phyloP scores from a whole-genome alignment of 2,113 vertebrate genomes.

The Grus americana region DNA sequence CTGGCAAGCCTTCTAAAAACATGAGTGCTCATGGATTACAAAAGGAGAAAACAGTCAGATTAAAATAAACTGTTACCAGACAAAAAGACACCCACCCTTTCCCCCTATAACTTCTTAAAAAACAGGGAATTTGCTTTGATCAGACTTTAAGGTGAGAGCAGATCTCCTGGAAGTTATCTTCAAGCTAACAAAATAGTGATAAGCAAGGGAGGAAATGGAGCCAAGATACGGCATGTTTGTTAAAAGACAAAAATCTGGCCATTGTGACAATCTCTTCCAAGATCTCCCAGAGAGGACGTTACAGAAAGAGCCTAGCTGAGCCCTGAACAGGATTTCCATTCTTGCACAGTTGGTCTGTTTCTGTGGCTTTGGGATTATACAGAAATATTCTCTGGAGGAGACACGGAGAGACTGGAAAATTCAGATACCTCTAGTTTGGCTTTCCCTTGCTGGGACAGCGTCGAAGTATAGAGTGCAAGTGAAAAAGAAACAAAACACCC shows the following conservation, averaged over 20 bases:
- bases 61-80: constrained; percentile 76
- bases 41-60: constrained; percentile 65
- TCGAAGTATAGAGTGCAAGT: not conserved
- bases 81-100: constrained; percentile 53
- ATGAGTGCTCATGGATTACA: constrained; percentile 59
- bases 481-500: not conserved
- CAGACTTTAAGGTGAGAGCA: constrained; percentile 59
- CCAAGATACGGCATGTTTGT: constrained; percentile 2
- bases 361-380: not conserved
- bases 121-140: constrained; percentile 40
- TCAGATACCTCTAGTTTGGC: not conserved
- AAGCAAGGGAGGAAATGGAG: constrained; percentile 47
- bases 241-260: constrained; percentile 31
- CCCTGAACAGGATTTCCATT: constrained; percentile 15
- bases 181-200: constrained; percentile 65
- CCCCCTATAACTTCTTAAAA: constrained; percentile 32
- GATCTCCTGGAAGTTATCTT: constrained; percentile 53
- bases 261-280: not conserved
- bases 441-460: not conserved
- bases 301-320: not conserved
- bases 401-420: not conserved
- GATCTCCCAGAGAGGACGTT: not conserved
- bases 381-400: not conserved
- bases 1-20: constrained; percentile 72
- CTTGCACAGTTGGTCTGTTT: not conserved